Conservation (phyloP, 2,797 vertebrate genomes). For the Poliocrania exsul region DNA sequence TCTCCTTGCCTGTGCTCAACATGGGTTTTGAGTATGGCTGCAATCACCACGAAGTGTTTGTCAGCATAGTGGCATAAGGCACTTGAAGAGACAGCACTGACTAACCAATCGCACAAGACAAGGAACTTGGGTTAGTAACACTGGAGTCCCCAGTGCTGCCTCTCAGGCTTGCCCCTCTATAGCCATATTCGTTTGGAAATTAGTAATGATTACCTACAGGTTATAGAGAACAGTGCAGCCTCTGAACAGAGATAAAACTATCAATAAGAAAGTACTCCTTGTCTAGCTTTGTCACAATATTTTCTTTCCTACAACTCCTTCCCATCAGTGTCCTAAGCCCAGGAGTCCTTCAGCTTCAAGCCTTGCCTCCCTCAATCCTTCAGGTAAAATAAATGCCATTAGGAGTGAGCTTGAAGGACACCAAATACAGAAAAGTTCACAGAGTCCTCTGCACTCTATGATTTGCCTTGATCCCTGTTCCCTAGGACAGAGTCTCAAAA, state of each 20-base stretch:
- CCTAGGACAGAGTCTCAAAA: not conserved
- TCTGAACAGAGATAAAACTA: not conserved
- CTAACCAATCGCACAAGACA: not conserved
- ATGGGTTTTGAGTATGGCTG: not conserved
- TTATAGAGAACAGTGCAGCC: not conserved
- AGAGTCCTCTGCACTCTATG: not conserved
- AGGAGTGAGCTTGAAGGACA: not conserved
- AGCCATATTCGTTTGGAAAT: not conserved
- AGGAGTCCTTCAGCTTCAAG: not conserved
- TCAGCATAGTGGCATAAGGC: not conserved
- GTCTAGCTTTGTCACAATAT: not conserved
- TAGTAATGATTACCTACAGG: not conserved
- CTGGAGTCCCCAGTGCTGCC: not conserved
- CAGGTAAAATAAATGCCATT: not conserved
- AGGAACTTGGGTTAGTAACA: not conserved
- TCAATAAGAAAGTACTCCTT: not conserved
- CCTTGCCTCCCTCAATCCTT: not conserved
- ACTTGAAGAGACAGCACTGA: not conserved
- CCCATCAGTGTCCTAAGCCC: not conserved
- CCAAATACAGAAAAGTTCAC: not conserved
- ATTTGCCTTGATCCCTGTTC: not conserved
- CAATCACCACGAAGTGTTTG: not conserved
- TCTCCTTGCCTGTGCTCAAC: not conserved
- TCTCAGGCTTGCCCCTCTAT: not conserved
- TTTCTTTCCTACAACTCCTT: not conserved